Conservation (phyloP, 2,888 invertebrate species). For the Malthinus seriepunctatus region DNA sequence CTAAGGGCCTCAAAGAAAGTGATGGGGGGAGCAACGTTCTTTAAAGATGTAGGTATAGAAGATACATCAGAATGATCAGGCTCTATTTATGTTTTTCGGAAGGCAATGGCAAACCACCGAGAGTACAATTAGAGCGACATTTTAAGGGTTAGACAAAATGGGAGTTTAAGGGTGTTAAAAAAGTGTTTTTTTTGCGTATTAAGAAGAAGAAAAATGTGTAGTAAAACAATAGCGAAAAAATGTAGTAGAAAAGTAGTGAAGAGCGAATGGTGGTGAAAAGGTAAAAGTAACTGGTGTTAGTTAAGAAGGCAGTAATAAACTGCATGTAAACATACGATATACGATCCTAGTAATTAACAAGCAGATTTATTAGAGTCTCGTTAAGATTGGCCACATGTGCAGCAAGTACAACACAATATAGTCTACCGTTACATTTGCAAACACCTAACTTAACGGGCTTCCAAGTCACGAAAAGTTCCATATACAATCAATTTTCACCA, state of each 20-base stretch:
- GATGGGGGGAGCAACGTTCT: too few relatives aligned
- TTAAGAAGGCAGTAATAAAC: constrained; percentile 39
- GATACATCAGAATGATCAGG: too few relatives aligned
- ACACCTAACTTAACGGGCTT: constrained; percentile 46
- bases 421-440: constrained; percentile 49
- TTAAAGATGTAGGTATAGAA: too few relatives aligned
- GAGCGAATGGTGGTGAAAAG: constrained; percentile 18
- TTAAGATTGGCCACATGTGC: constrained; percentile 44
- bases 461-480: constrained; percentile 45
- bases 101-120: too few relatives aligned
- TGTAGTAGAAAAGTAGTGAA: background rate
- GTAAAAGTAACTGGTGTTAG: constrained; percentile 23
- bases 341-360: constrained; percentile 50
- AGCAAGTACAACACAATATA: constrained; percentile 39
- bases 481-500: constrained; percentile 41
- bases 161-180: too few relatives aligned
- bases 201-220: background rate
- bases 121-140: too few relatives aligned
- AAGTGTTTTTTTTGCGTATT: too few relatives aligned
- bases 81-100: too few relatives aligned
- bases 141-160: too few relatives aligned
- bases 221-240: background rate
- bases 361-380: constrained; percentile 47
- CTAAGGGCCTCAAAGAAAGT: too few relatives aligned
- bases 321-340: constrained; percentile 45